phyloP scores from a whole-genome alignment of 2,888 invertebrate genomes.

The Sycophila texana region DNA sequence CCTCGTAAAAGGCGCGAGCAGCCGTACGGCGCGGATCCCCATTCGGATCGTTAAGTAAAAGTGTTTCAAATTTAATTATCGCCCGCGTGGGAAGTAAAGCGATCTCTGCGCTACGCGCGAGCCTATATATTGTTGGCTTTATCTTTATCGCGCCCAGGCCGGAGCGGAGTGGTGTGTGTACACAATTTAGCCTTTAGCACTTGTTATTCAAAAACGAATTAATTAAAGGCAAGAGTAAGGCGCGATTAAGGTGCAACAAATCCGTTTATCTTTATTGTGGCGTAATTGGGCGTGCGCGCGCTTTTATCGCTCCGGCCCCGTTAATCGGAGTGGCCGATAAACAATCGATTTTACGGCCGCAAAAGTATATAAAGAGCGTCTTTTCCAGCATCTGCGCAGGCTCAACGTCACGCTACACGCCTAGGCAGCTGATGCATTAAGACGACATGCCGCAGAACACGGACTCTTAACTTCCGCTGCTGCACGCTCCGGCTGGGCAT shows the following conservation, averaged over 20 bases:
- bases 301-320: not conserved
- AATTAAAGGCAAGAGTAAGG: slow-evolving; percentile 24
- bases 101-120: not conserved
- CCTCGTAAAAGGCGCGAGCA: too few relatives aligned
- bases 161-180: not conserved
- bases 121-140: slow-evolving; percentile 8
- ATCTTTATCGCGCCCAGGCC: slow-evolving; percentile 19
- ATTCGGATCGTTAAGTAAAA: not conserved
- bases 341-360: slow-evolving; percentile 18
- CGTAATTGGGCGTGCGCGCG: not conserved
- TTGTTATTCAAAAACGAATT: slow-evolving; percentile 30
- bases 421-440: slow-evolving; percentile 44
- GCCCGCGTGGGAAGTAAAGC: not conserved
- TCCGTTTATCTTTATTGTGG: slow-evolving; percentile 13
- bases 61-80: not conserved
- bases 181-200: slow-evolving; percentile 7
- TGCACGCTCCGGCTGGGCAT: not conserved
- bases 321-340: slow-evolving; percentile 11
- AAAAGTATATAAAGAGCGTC: not conserved
- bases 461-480: slow-evolving; percentile 35
- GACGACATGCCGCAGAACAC: slow-evolving; percentile 40
- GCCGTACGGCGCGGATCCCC: too few relatives aligned
- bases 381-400: slow-evolving; percentile 43
- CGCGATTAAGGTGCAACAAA: slow-evolving; percentile 17
- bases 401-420: slow-evolving; percentile 12